phyloP scores from a whole-genome alignment of 2,888 invertebrate genomes.

The Parnassius glacialis region DNA sequence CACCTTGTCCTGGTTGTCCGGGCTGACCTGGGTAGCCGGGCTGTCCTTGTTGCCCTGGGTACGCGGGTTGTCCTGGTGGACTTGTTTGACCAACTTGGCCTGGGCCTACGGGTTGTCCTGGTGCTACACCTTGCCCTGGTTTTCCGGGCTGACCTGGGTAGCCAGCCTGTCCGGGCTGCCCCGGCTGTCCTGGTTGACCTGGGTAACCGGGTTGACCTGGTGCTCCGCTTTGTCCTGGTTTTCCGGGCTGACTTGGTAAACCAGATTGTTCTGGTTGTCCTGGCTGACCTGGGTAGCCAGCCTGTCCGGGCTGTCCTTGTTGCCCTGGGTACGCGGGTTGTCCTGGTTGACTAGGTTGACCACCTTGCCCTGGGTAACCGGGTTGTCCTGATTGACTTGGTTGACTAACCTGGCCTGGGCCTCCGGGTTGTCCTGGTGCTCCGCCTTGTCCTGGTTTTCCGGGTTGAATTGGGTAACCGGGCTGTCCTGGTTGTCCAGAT shows the following conservation, averaged over 20 bases:
- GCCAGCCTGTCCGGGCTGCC: slow-evolving; percentile 41
- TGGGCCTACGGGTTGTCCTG: slow-evolving; percentile 27
- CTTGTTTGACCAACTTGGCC: slow-evolving; percentile 38
- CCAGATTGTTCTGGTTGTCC: slow-evolving; percentile 51
- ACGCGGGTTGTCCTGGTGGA: slow-evolving; percentile 54
- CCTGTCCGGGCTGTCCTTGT: slow-evolving; percentile 37
- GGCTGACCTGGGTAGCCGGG: slow-evolving; percentile 48
- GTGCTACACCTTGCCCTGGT: slow-evolving; percentile 44
- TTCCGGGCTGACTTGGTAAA: slow-evolving; percentile 33
- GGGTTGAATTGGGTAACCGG: slow-evolving; percentile 17
- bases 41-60: slow-evolving; percentile 56
- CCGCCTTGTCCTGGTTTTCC: slow-evolving; percentile 14
- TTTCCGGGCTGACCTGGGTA: slow-evolving; percentile 29
- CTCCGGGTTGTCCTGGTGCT: slow-evolving; percentile 34
- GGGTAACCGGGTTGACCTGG: slow-evolving; percentile 30
- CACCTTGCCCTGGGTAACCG: slow-evolving; percentile 33
- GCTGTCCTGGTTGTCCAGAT: slow-evolving; percentile 28
- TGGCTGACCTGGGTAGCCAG: slow-evolving; percentile 42
- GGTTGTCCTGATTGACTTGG: slow-evolving; percentile 33
- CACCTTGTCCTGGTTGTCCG: slow-evolving; percentile 13
- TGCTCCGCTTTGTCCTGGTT: slow-evolving; percentile 35
- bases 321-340: slow-evolving; percentile 39
- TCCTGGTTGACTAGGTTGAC: too few relatives aligned
- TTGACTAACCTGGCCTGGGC: slow-evolving; percentile 49
- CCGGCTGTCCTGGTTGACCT: slow-evolving; percentile 27